Conservation (phyloP, 2,888 invertebrate genomes). For the Teleogryllus oceanicus region DNA sequence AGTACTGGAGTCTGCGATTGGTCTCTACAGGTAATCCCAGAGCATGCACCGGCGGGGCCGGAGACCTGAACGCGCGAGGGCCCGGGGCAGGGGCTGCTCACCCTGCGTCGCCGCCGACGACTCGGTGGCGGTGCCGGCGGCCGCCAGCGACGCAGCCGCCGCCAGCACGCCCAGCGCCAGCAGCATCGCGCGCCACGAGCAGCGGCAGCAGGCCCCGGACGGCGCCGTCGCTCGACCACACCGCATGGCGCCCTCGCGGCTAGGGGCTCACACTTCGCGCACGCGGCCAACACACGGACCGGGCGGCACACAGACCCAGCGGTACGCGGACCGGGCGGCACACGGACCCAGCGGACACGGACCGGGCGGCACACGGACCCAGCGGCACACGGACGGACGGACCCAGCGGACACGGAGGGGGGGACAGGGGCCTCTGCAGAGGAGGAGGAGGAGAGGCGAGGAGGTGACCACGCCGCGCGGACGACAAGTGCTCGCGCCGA, state of each 20-base stretch:
- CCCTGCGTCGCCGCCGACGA: background rate
- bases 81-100: background rate
- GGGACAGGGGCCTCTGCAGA: background rate
- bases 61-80: no score
- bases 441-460: no score
- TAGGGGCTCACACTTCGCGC: background rate
- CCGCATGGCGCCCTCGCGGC: background rate
- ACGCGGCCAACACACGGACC: background rate
- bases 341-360: background rate
- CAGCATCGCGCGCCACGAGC: background rate
- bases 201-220: background rate
- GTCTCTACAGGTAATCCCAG: no score
- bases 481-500: background rate
- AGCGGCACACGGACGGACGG: background rate
- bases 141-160: background rate
- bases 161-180: background rate
- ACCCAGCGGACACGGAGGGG: background rate
- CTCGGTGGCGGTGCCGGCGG: background rate
- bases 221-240: background rate
- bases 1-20: no score
- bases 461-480: no score
- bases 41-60: no score
- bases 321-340: background rate
- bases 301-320: background rate
- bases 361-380: background rate